These are phyloP conservation scores for Agriopis leucophaearia DNA, from an alignment of 2,888 invertebrate genomes.

Conservation along the genomic window DNA sequence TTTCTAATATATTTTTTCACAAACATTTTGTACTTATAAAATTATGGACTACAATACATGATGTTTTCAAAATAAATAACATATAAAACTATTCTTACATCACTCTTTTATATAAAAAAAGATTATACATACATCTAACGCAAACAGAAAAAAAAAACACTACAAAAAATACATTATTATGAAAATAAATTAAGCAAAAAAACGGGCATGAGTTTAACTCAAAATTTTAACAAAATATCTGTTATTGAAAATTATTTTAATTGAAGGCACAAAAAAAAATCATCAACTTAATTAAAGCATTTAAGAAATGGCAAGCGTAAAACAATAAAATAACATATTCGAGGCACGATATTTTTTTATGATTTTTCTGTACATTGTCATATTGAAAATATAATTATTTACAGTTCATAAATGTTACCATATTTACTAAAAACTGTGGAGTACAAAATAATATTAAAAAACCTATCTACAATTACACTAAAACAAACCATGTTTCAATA, in stretches of 20 bases:
- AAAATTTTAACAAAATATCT: slow-evolving; percentile 56
- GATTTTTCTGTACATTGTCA: slow-evolving; percentile 60
- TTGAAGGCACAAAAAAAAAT: slow-evolving; percentile 45
- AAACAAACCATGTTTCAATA: not conserved
- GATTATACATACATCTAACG: slow-evolving; percentile 52
- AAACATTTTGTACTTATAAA: slow-evolving; percentile 47
- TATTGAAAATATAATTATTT: slow-evolving; percentile 56
- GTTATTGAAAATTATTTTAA: slow-evolving; percentile 34
- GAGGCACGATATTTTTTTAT: slow-evolving; percentile 57
- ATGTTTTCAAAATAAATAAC: slow-evolving; percentile 59
- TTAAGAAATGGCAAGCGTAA: slow-evolving; percentile 70
- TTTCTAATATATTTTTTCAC: slow-evolving; percentile 33
- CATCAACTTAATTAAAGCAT: slow-evolving; percentile 38
- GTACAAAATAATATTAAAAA: slow-evolving; percentile 29
- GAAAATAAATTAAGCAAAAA: slow-evolving; percentile 75
- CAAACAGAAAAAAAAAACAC: slow-evolving; percentile 51
- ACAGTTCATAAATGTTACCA: slow-evolving; percentile 54
- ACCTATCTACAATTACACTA: slow-evolving; percentile 39
- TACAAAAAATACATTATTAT: slow-evolving; percentile 43
- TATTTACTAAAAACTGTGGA: slow-evolving; percentile 32
- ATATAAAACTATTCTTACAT: slow-evolving; percentile 56
- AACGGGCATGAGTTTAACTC: slow-evolving; percentile 82
- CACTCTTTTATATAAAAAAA: slow-evolving; percentile 55
- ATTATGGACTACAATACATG: slow-evolving; percentile 38
- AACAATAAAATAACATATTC: slow-evolving; percentile 64